A percentile compares a stretch with the other conserved stretches of the same genome.
Evolutionary conservation across 1,140 invertebrate genomes (phyloP).

Genomic region (Geopemphigus sp.): DNA sequence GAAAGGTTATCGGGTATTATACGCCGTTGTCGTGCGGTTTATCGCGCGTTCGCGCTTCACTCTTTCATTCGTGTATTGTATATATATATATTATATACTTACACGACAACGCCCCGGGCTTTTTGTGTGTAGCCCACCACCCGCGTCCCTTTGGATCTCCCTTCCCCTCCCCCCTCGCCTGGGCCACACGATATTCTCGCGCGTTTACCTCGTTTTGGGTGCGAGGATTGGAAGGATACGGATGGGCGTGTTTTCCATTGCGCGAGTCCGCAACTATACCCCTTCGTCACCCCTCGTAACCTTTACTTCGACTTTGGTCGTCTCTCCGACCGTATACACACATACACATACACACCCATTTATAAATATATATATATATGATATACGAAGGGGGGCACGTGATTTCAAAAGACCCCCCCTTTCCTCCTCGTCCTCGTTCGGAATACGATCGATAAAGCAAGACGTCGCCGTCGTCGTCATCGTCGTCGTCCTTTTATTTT

Average conservation of each 20-base stretch:
- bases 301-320: conserved; percentile 15
- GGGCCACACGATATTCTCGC: not conserved
- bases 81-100: not conserved
- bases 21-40: conserved; percentile 30
- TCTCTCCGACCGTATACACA: not conserved
- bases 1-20: conserved; percentile 39
- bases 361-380: too few relatives aligned
- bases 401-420: conserved; percentile 43
- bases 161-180: not conserved
- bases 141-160: too few relatives aligned
- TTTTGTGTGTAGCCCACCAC: not conserved
- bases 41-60: conserved; percentile 32
- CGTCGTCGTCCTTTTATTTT: conserved; percentile 47
- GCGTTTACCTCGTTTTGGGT: not conserved
- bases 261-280: conserved; percentile 10
- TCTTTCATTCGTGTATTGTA: conserved; percentile 37
- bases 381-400: conserved; percentile 25
- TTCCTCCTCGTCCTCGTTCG: not conserved
- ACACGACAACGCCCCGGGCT: conserved; percentile 21
- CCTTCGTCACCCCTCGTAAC: not conserved
- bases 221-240: not conserved
- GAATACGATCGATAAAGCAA: conserved; percentile 46
- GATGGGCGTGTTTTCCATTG: conserved; percentile 32
- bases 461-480: conserved; percentile 14
- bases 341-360: too few relatives aligned